These are phyloP conservation scores for Drosophila kanekoi DNA, from an alignment of 2,888 invertebrate genomes.

Conservation along the genomic window DNA sequence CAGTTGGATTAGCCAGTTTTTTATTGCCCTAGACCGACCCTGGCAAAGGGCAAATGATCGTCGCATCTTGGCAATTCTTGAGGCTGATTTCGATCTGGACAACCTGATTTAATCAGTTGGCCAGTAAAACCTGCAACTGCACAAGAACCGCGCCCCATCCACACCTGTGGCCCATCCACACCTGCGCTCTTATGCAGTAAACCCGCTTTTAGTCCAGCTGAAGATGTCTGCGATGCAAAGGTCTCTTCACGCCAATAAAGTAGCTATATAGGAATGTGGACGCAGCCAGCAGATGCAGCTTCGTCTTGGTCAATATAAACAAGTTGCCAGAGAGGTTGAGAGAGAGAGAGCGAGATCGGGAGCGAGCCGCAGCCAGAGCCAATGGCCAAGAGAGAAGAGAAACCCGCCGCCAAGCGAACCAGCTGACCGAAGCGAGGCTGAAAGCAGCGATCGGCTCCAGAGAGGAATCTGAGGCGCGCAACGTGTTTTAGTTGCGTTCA, in stretches of 20 bases:
- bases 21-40: slow-evolving; percentile 2
- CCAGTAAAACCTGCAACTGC: slow-evolving; percentile 5
- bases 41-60: slow-evolving; percentile 20
- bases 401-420: slow-evolving; percentile 11
- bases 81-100: slow-evolving; percentile 4
- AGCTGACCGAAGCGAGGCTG: slow-evolving; percentile 47
- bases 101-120: slow-evolving; percentile 2
- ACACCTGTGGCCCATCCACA: slow-evolving; percentile 41
- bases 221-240: slow-evolving; percentile 50
- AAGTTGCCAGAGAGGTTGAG: slow-evolving; percentile 37
- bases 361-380: not conserved
- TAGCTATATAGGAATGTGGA: slow-evolving; percentile 21
- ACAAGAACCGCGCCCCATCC: slow-evolving; percentile 19
- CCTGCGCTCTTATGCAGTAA: slow-evolving; percentile 27
- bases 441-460: slow-evolving; percentile 47
- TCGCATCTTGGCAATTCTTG: slow-evolving; percentile 11
- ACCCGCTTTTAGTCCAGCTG: slow-evolving; percentile 22
- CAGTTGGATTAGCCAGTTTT: not conserved
- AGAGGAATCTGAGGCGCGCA: slow-evolving; percentile 66
- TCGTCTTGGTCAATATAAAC: slow-evolving; percentile 41
- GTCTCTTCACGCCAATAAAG: slow-evolving; percentile 35
- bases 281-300: slow-evolving; percentile 7
- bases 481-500: slow-evolving; percentile 78
- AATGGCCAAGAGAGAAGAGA: slow-evolving; percentile 1
- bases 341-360: slow-evolving; percentile 4